Percentiles rank a stretch among this genome's conserved stretches.
These are phyloP conservation scores for Heliocidaris erythrogramma DNA, from an alignment of 35 echinoderm and acorn worm genomes.

Conservation along the genomic window DNA sequence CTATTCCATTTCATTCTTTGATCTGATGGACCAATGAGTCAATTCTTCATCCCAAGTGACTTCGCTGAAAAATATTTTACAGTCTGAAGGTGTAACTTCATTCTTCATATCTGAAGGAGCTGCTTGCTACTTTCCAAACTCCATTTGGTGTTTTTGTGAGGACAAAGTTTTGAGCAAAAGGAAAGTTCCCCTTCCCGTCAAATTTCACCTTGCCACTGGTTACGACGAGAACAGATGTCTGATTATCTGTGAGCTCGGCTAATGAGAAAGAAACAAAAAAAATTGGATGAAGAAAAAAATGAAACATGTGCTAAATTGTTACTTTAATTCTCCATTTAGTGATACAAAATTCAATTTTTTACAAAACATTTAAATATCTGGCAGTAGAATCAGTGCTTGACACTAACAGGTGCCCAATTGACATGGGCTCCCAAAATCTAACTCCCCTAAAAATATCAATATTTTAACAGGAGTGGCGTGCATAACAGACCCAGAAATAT, in stretches of 20 bases:
- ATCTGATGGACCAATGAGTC: background rate
- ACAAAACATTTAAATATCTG: too few relatives aligned
- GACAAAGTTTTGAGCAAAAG: conserved; percentile 83
- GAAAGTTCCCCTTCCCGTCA: conserved; percentile 71
- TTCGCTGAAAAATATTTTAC: background rate
- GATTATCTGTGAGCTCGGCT: conserved; percentile 80
- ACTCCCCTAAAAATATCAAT: too few relatives aligned
- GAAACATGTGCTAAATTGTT: too few relatives aligned
- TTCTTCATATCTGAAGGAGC: conserved; percentile 92
- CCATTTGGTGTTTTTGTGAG: conserved; percentile 65
- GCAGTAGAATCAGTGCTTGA: too few relatives aligned
- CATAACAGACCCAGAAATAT: too few relatives aligned
- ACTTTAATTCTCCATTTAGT: too few relatives aligned
- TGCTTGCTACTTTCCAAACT: conserved; percentile 85
- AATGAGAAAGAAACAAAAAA: background rate
- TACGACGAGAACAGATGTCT: conserved; percentile 81
- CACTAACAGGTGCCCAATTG: too few relatives aligned
- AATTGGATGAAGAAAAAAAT: background rate
- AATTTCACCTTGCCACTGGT: conserved; percentile 81
- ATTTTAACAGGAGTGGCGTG: too few relatives aligned
- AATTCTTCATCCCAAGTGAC: background rate
- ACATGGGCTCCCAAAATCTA: too few relatives aligned
- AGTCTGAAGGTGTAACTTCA: conserved; percentile 46
- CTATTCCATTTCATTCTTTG: too few relatives aligned
- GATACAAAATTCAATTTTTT: too few relatives aligned